Evolutionary conservation across 2,888 invertebrate species (phyloP).

Genomic region (Tuberolachnus salignus): DNA sequence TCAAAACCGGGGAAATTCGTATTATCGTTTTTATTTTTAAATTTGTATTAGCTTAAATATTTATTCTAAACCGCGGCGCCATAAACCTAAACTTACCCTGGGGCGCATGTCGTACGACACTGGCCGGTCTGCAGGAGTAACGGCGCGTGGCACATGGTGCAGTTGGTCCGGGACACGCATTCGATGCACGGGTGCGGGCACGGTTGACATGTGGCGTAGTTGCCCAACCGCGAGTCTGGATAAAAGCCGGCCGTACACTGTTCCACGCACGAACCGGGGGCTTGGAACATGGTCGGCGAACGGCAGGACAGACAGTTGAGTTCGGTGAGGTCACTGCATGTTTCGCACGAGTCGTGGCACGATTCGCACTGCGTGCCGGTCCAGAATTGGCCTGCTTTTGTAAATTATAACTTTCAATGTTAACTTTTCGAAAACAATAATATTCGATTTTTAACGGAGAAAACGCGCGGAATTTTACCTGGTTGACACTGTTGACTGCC

Average conservation of each 20-base stretch:
- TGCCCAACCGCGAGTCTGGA: conserved; percentile 56
- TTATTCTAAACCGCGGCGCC: neutral
- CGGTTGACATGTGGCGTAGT: conserved; percentile 68
- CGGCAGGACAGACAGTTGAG: conserved; percentile 75
- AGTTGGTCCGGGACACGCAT: conserved; percentile 80
- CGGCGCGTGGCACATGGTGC: conserved; percentile 78
- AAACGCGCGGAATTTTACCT: conserved; percentile 62
- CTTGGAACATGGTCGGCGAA: conserved; percentile 73
- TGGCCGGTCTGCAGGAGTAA: conserved; percentile 82
- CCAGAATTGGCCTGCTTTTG: conserved; percentile 73
- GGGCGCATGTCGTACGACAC: conserved; percentile 80
- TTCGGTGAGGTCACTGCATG: conserved; percentile 80
- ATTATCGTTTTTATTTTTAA: no score
- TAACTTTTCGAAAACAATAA: no score
- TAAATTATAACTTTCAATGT: neutral
- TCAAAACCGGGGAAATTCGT: no score
- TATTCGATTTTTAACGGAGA: neutral
- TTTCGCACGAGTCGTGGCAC: conserved; percentile 80
- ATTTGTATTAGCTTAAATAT: no score
- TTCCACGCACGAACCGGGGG: conserved; percentile 75
- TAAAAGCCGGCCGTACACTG: conserved; percentile 79
- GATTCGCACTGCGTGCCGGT: conserved; percentile 74
- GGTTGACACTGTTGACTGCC: conserved; percentile 74
- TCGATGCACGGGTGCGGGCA: conserved; percentile 81
- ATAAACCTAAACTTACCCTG: conserved; percentile 65